Evolutionary conservation across 2,888 invertebrate genomes (phyloP).

Genomic region (Nomada ferruginata): DNA sequence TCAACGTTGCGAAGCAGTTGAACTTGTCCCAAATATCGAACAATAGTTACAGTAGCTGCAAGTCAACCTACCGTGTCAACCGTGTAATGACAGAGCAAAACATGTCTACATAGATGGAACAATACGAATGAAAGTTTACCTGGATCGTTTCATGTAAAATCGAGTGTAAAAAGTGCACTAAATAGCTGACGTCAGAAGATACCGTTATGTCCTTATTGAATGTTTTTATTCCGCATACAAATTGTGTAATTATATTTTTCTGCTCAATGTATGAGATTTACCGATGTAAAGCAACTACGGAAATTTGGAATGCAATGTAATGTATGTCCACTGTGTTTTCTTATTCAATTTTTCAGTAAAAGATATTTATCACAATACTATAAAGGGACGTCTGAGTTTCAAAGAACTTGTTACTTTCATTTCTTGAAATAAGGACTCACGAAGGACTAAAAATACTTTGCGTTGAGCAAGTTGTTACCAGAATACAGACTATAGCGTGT

Average conservation of each 20-base stretch:
- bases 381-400: too few relatives aligned
- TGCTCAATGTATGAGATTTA: too few relatives aligned
- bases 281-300: too few relatives aligned
- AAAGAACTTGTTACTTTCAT: too few relatives aligned
- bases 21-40: constrained; percentile 57
- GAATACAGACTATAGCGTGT: not conserved
- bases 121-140: constrained; percentile 10
- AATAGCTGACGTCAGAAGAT: not conserved
- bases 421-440: too few relatives aligned
- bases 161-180: not conserved
- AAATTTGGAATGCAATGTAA: too few relatives aligned
- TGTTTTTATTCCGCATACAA: too few relatives aligned
- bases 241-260: too few relatives aligned
- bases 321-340: too few relatives aligned
- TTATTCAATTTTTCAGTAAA: too few relatives aligned
- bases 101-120: constrained; percentile 8
- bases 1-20: constrained; percentile 19
- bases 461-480: not conserved
- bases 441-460: not conserved
- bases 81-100: constrained; percentile 46
- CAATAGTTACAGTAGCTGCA: constrained; percentile 29
- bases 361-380: too few relatives aligned
- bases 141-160: constrained; percentile 4
- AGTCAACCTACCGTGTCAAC: constrained; percentile 49
- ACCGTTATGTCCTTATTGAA: not conserved